A percentile compares a stretch with the other conserved stretches of the same genome.
These are phyloP conservation scores for Brachyptera putata DNA, from an alignment of 2,888 invertebrate species.

Conservation along the genomic window DNA sequence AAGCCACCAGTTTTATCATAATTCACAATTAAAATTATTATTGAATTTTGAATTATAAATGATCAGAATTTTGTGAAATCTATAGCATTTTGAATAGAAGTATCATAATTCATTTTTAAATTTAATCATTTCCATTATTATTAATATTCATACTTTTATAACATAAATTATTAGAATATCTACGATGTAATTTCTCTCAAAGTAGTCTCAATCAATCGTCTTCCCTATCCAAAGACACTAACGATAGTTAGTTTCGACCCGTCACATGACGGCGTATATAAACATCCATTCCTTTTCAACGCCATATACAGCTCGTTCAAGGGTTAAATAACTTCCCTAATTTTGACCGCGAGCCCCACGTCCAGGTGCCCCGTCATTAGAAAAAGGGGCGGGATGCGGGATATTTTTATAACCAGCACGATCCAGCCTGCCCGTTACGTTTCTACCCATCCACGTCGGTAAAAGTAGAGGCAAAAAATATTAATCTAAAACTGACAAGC, in stretches of 20 bases:
- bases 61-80: too few species aligned
- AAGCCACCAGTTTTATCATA: too few species aligned
- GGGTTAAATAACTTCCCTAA: background rate
- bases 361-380: conserved; percentile 13
- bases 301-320: background rate
- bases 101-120: too few species aligned
- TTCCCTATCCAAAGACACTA: too few species aligned
- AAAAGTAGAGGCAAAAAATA: conserved; percentile 22
- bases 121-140: too few species aligned
- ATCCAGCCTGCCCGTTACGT: background rate
- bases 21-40: too few species aligned
- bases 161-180: too few species aligned
- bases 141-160: too few species aligned
- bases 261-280: background rate
- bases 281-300: background rate
- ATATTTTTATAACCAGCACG: background rate
- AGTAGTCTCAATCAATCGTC: too few species aligned
- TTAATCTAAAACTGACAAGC: conserved; percentile 29
- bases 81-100: too few species aligned
- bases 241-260: background rate
- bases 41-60: too few species aligned
- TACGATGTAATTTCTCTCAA: too few species aligned
- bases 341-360: conserved; percentile 9
- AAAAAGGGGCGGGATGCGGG: conserved; percentile 1
- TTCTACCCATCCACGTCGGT: background rate